Evolutionary conservation across 2,888 invertebrate species (phyloP), one percentile per base, ranked within the genome.

Genomic region (Trachelus stipa): DNA sequence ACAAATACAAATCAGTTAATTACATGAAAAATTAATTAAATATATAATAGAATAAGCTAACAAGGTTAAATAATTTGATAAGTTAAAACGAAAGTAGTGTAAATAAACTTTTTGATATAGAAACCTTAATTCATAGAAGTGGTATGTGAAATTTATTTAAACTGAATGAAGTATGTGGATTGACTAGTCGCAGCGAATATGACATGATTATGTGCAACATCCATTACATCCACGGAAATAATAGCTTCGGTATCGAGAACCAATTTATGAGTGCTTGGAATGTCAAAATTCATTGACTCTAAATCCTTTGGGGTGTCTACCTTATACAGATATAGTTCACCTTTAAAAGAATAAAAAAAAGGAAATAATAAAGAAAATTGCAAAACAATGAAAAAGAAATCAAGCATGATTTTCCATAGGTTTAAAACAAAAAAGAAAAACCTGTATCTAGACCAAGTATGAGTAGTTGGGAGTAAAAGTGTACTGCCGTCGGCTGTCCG

Each of bases 401-500:
- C 40, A 40, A 40, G 40, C 6, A 15, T 15, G 40, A 15, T 15
- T 40, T 40, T 40, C 6, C 15, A 23, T 56, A 9, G 23, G 15
- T 23, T 56, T 56, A 56, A 56, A 56, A 56, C 6, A 56, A 23
- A 56, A 23, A 56, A 23, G 23, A 56, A 23, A 68, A 85, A 89
- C 89, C 89, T 76, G 85, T 83, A 69, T 87, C 85, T 71, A 88
- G 77, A 30, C 89, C 89, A 35, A 89, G 40, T 4, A 88, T 77
- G 68, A 89, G 83, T n/a, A 87, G 15, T 69, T 82, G 76, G 30
- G 82, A 81, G 78, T 87, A 85, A 75, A 86, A 83, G 71, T 86
- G 79, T 73, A 89, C 79, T 4, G 85, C 79, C 23, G 87, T 87
- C 4, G 88, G 86, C 34, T 37, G 73, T 15, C 85, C 85, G 30